A percentile compares a stretch with the other conserved stretches of the same genome.
These are phyloP conservation scores for Tetrapedia diversipes DNA, from an alignment of 2,888 invertebrate species.

Conservation along the genomic window DNA sequence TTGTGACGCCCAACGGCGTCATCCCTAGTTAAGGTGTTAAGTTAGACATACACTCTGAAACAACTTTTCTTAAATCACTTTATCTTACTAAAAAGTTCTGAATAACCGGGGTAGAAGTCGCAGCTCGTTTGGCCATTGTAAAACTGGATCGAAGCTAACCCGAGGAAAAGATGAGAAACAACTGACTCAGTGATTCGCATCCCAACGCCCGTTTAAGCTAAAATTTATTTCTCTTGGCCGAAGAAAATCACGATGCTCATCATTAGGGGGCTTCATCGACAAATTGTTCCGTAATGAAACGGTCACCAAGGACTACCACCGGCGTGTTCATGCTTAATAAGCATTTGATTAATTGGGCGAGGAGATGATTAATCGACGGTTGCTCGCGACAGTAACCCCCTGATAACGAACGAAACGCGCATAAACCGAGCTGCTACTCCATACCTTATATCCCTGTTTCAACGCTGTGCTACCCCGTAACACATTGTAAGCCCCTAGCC, in stretches of 20 bases:
- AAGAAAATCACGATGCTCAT: not conserved
- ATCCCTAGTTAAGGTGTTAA: too few relatives aligned
- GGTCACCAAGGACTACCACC: not conserved
- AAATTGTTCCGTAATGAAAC: constrained; percentile 2
- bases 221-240: not conserved
- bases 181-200: too few relatives aligned
- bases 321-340: not conserved
- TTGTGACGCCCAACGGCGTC: too few relatives aligned
- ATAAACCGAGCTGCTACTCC: constrained; percentile 4
- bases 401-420: not conserved
- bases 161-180: too few relatives aligned
- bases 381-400: constrained; percentile 9
- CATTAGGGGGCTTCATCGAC: not conserved
- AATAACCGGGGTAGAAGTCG: too few relatives aligned
- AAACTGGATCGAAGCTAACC: too few relatives aligned
- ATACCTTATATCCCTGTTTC: constrained; percentile 9
- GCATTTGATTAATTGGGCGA: constrained; percentile 18
- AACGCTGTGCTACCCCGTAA: too few relatives aligned
- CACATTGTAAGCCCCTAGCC: not conserved
- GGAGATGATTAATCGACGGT: constrained; percentile 31
- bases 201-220: too few relatives aligned
- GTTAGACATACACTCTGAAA: too few relatives aligned
- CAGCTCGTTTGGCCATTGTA: too few relatives aligned
- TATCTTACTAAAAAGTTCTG: too few relatives aligned
- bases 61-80: too few relatives aligned